Conservation (phyloP, 2,888 invertebrate genomes). For the Cryptus viduatorius region DNA sequence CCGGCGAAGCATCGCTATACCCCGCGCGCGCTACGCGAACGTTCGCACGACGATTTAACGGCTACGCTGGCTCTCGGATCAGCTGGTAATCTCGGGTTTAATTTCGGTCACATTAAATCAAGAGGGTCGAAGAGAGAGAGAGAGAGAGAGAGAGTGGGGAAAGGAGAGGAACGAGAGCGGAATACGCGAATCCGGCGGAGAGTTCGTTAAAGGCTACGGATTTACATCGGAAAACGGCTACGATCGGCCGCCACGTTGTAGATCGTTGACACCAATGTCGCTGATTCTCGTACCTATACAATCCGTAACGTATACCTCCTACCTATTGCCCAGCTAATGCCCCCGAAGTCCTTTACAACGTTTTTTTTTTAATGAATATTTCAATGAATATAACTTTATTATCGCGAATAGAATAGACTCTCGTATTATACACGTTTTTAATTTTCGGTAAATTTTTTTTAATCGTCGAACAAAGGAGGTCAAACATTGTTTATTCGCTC, state of each 20-base stretch:
- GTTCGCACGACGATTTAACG: constrained; percentile 78
- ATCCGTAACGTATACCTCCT: constrained; percentile 6
- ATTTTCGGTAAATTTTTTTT: constrained; percentile 12
- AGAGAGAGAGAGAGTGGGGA: constrained; percentile 19
- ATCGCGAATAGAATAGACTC: background rate
- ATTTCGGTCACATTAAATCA: constrained; percentile 81
- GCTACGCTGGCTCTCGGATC: constrained; percentile 75
- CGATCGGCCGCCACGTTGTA: constrained; percentile 40
- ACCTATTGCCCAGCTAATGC: constrained; percentile 40
- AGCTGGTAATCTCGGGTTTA: constrained; percentile 81
- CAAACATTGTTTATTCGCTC: background rate
- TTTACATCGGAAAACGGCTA: constrained; percentile 60
- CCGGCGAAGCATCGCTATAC: constrained; percentile 3
- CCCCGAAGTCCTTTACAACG: constrained; percentile 15
- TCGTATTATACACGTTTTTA: constrained; percentile 1
- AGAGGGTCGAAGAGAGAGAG: constrained; percentile 55
- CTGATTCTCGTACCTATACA: constrained; percentile 13
- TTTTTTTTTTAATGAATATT: constrained; percentile 64
- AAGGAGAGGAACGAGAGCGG: constrained; percentile 59
- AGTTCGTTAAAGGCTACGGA: constrained; percentile 67
- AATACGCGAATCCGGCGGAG: constrained; percentile 46
- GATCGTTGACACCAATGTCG: constrained; percentile 64
- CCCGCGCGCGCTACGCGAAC: constrained; percentile 25
- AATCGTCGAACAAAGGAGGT: background rate
- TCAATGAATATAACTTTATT: constrained; percentile 56